Conservation (phyloP, 2,888 invertebrate species). For the Chrysolina haemoptera region DNA sequence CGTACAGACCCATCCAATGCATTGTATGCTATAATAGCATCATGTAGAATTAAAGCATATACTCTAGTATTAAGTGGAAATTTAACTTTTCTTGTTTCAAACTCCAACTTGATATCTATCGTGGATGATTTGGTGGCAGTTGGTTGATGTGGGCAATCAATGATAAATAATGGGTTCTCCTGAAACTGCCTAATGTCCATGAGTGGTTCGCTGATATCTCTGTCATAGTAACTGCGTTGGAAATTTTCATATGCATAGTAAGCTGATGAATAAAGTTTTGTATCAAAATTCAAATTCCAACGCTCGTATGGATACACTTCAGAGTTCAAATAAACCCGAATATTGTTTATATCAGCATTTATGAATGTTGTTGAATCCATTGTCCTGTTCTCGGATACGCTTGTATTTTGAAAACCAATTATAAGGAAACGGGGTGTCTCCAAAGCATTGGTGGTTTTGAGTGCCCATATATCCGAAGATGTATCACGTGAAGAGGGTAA, state of each 20-base stretch:
- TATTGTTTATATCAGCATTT: constrained; percentile 22
- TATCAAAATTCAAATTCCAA: neutral
- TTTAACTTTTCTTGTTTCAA: too few species aligned
- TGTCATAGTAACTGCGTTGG: neutral
- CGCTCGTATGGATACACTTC: constrained; percentile 10
- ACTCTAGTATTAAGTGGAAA: too few species aligned
- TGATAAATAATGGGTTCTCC: constrained; percentile 1
- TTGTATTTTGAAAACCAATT: constrained; percentile 15
- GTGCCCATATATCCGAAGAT: constrained; percentile 15
- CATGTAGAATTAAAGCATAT: neutral
- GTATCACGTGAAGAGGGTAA: neutral
- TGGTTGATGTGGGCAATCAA: neutral
- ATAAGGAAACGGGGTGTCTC: neutral
- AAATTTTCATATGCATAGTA: neutral
- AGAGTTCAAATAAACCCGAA: neutral
- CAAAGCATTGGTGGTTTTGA: neutral
- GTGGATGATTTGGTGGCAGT: neutral
- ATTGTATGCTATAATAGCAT: too few species aligned
- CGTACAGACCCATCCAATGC: too few species aligned
- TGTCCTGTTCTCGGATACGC: constrained; percentile 3
- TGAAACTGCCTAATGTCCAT: neutral
- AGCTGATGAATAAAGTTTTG: neutral
- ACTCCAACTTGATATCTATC: too few species aligned
- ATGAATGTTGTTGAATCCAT: constrained; percentile 8
- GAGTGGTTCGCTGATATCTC: neutral